A percentile compares a stretch with the other conserved stretches of the same genome.
phyloP scores from a whole-genome alignment of 2,888 invertebrate genomes.

The Callyntrura sp. region DNA sequence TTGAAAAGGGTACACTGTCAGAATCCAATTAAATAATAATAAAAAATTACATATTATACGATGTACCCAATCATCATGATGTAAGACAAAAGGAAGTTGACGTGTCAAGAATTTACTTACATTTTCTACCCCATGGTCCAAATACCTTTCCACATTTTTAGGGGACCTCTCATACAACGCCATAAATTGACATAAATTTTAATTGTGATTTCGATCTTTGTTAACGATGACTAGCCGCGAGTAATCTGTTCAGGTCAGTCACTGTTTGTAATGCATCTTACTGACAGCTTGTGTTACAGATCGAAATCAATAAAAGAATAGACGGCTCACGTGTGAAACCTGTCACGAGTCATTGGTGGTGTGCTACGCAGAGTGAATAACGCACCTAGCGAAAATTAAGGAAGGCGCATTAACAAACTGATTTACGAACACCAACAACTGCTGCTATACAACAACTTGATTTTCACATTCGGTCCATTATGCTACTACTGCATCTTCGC shows the following conservation, averaged over 20 bases:
- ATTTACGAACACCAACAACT: too few relatives aligned
- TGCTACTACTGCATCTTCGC: not conserved
- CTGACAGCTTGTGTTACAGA: not conserved
- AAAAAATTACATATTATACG: not conserved
- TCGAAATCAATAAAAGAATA: conserved; percentile 23
- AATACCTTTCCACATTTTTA: not conserved
- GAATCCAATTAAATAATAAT: not conserved
- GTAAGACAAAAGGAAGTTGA: not conserved
- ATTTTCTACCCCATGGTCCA: not conserved
- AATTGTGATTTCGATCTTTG: conserved; percentile 15
- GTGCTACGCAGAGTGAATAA: not conserved
- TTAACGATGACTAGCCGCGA: not conserved
- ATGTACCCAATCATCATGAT: too few relatives aligned
- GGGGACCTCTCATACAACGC: not conserved
- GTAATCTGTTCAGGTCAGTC: not conserved
- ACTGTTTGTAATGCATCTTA: not conserved
- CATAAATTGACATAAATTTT: not conserved
- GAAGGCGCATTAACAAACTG: not conserved
- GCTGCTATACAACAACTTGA: not conserved
- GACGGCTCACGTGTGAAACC: not conserved
- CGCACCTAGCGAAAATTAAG: not conserved
- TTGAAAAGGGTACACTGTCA: not conserved
- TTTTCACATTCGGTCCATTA: not conserved
- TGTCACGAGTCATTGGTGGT: not conserved
- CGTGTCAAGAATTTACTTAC: not conserved